These are phyloP conservation scores for Peromyscus melanophrys DNA, from an alignment of 2,797 vertebrate genomes.

Conservation along the genomic window DNA sequence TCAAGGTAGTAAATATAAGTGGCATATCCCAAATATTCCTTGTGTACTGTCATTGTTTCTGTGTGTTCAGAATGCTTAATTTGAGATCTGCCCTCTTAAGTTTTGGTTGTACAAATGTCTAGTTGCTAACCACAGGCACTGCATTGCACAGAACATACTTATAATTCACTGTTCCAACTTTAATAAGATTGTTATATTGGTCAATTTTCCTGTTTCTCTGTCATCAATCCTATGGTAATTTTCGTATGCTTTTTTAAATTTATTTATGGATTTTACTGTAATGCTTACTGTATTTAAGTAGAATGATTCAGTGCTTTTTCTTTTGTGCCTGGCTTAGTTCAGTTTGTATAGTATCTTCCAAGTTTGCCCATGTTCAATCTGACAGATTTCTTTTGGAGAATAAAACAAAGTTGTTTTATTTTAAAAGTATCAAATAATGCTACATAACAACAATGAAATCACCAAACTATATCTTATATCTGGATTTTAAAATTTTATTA, in stretches of 20 bases:
- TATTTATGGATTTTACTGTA: neutral
- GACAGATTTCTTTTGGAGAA: neutral
- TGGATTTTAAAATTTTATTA: neutral
- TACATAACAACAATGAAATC: neutral
- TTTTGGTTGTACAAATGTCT: neutral
- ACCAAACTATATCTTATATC: neutral
- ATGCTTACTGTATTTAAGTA: neutral
- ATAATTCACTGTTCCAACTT: neutral
- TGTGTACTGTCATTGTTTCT: neutral
- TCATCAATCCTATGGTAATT: neutral
- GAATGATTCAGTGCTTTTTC: neutral
- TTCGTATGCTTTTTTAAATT: neutral
- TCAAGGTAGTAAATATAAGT: neutral
- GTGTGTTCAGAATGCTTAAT: neutral
- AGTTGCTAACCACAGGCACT: neutral
- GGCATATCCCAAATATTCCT: no score
- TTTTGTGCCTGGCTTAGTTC: neutral
- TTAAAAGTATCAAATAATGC: neutral
- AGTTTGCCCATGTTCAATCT: neutral
- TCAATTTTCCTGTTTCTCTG: neutral
- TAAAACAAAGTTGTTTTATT: neutral
- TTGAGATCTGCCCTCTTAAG: neutral
- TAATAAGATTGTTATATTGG: neutral
- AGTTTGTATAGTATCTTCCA: neutral
- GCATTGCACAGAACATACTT: neutral